Base-by-base conservation (phyloP, 2,888 invertebrate genomes). In the Catocala fraxini region DNA sequence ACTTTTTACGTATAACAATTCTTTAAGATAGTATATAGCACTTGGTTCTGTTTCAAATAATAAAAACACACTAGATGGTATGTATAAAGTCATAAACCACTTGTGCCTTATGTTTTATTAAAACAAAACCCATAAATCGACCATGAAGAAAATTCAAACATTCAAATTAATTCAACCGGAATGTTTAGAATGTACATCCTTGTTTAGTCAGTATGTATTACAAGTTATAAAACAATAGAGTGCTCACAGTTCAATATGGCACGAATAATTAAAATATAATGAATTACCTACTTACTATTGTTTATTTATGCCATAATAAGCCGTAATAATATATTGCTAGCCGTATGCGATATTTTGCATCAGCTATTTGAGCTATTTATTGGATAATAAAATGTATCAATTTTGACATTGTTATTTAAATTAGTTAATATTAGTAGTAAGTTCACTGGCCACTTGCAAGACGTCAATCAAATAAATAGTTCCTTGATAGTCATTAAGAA, bases 111-210 rank as follows among this genome's bases (percentile, higher is more conserved):
- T 77, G 72, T 77, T 77, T 76, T 74, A 76, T 76, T 75, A 67
- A 70, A 72, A 64, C 55, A 68, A 39, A 65, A 67, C 56, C 65
- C 71, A 74, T 77, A 76, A 75, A 74, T 68, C 72, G 70, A 48
- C 71, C 68, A 72, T 71, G 65, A 79, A 70, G 72, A 74, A 73
- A 73, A 77, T 70, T 77, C 68, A 79, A 76, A 63, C 63, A 82
- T 82, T 81, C 70, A 80, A 80, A 84, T 84, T 77, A 70, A 82
- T 82, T 82, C 77, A 75, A 61, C 59, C 65, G 63, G 66, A 75
- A 77, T 77, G 70, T 73, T 77, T 79, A 77, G 72, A 79, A 79
- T 76, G 74, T 77, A 73, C 78, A 71, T 78, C 79, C 78, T 83
- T 80, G 73, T 81, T 72, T 70, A 75, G 74, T 47, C 56, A 57